Evolutionary conservation across 2,113 vertebrate genomes (phyloP), one percentile per base, ranked within the genome.

Genomic region (Cranoglanis bouderius): DNA sequence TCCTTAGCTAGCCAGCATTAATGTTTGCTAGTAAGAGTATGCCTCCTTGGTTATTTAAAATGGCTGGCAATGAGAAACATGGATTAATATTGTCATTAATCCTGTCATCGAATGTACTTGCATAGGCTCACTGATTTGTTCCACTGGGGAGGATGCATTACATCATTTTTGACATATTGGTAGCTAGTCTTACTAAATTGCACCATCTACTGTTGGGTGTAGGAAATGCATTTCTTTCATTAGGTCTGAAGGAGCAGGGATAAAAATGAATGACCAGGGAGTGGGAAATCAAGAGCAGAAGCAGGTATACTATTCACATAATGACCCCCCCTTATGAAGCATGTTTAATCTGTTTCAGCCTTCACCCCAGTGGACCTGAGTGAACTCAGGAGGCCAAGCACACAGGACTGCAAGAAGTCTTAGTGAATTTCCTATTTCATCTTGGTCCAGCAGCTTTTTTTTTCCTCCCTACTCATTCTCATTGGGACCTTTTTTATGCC

Each of bases 341-440:
- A 82, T 78, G 87, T 85, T 51, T 83, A 3, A 89, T 55, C 16
- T 13, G 43, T 92, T 90, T 61, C 95, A 98, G 97, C 97, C 92
- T 98, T 98, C 92, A 97, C 96, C 84, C 97, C 97, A 88, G 95
- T 98, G 80, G 97, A 98, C 95, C 95, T 98, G 95, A 97, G 95
- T 14, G 97, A 98, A 91, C 95, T 98, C 93, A 98, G 96, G 93
- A 97, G 96, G 91, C 95, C 97, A 92, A 97, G 94, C 94, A 95
- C 96, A 96, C 97, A 97, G 92, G 97, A 98, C 81, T 92, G 96
- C 90, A 98, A 97, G 94, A 98, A 98, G 94, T 98, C 97, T 92
- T 98, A 97, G 96, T 95, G 84, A 55, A 35, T 75, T 87, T 77
- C 55, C 16, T 88, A 77, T 84, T 81, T 85, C 67, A 3, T 81